Base-by-base conservation (phyloP, 2,888 invertebrate genomes). In the Mesorhabditis spiculigera region DNA sequence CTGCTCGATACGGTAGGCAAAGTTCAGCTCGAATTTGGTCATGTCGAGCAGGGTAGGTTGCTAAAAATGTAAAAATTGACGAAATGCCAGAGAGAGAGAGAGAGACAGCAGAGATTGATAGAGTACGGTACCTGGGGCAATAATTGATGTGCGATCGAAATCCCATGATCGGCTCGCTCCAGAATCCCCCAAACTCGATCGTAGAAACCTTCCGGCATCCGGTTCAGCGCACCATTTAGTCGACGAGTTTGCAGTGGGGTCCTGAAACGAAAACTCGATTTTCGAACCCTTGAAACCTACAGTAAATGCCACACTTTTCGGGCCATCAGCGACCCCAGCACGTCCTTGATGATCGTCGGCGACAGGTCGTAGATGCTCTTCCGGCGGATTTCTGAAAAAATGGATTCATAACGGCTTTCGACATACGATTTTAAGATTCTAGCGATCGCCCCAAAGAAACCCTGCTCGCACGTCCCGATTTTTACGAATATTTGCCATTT, bases 141-240 rank as follows among this genome's bases (percentile, higher is more conserved):
- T 75, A 91, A 90, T 84, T 92, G 91, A 0, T 92, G 93, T 86
- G 92, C 92, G 0, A 96, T 92, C 75, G 91, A 73, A 42, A 80
- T 77, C 50, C 97, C 97, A 82, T 91, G 91, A 0, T 94, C 92
- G 0, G 95, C 94, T 73, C 93, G 90, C 73, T 92, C 89, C 77
- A 98, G 89, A 71, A 98, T 93, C 86, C 94, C 93, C 96, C 97
- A 98, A 0, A 97, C 94, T 87, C 93, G 91, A 83, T 93, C 92
- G 86, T 97, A 97, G 88, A 99, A 97, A 82, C 93, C 91, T 82
- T 91, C 90, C 0, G 98, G 98, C 4, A 97, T 96, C 69, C 96
- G 90, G 85, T 95, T 95, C 63, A 98, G 89, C 80, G 95, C 95
- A 0, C 98, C 98, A 88, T 97, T 95, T 66, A 98, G 89, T 86